A percentile compares a stretch with the other conserved stretches of the same genome.
Evolutionary conservation across 2,113 vertebrate genomes (phyloP).

Genomic region (Nesogale talazaci): DNA sequence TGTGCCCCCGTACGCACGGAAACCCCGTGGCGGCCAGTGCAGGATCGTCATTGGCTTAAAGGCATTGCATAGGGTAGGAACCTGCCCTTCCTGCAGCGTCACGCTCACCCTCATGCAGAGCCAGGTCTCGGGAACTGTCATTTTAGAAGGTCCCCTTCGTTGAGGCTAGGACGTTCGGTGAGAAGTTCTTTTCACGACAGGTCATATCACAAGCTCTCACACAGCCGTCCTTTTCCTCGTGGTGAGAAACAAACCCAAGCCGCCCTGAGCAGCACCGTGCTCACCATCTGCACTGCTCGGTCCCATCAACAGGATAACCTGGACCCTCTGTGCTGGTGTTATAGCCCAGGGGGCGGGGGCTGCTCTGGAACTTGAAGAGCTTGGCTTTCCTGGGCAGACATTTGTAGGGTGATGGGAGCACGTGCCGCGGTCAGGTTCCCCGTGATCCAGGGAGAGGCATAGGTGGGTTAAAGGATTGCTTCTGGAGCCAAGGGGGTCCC

Average conservation of each 20-base stretch:
- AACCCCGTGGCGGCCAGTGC: not conserved
- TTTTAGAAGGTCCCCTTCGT: not conserved
- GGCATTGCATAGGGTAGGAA: not conserved
- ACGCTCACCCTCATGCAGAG: not conserved
- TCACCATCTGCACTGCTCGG: not conserved
- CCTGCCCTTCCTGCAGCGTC: not conserved
- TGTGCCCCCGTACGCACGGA: not conserved
- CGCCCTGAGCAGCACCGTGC: not conserved
- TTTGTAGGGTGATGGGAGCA: not conserved
- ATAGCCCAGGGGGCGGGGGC: not conserved
- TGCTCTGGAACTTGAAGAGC: not conserved
- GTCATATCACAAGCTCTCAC: rapidly evolving
- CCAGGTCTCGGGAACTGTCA: not conserved
- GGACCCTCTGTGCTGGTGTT: not conserved
- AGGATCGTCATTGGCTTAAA: not conserved
- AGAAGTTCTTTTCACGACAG: not conserved
- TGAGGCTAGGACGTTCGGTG: not conserved
- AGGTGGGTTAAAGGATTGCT: not conserved
- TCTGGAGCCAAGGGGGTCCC: not conserved
- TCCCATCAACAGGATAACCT: not conserved
- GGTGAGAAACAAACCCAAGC: not conserved
- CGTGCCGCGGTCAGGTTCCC: not conserved
- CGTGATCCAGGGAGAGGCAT: not conserved
- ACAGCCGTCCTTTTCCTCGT: no score
- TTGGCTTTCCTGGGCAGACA: not conserved